phyloP scores from a whole-genome alignment of 2,797 vertebrate genomes.

The Sebastes aleutianus region DNA sequence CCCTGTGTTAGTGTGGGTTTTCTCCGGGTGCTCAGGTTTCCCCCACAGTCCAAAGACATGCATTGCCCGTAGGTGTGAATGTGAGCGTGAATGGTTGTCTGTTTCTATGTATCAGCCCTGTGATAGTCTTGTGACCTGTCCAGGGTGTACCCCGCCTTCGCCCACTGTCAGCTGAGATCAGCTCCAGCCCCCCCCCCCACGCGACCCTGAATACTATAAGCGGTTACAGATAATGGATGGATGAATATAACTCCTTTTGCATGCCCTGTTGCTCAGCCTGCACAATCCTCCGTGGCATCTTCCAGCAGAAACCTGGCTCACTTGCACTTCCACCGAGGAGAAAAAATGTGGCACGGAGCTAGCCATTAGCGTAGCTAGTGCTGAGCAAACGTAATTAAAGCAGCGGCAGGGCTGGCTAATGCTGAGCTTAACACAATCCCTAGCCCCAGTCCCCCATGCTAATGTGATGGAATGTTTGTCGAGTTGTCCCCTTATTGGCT shows the following conservation, averaged over 20 bases:
- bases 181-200: too few species aligned
- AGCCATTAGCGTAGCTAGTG: slow-evolving; percentile 63
- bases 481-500: slow-evolving; percentile 64
- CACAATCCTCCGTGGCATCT: slow-evolving; percentile 21
- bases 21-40: too few species aligned
- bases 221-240: too few species aligned
- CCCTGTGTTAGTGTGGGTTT: too few species aligned
- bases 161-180: too few species aligned
- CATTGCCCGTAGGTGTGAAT: too few species aligned
- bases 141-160: too few species aligned
- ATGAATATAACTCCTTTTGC: not conserved
- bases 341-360: slow-evolving; percentile 47
- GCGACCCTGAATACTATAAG: too few species aligned
- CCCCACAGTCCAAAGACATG: too few species aligned
- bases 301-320: slow-evolving; percentile 29
- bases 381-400: slow-evolving; percentile 75
- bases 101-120: too few species aligned
- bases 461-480: slow-evolving; percentile 67
- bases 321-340: slow-evolving; percentile 19
- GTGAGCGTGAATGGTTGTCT: too few species aligned
- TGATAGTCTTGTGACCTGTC: too few species aligned
- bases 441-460: slow-evolving; percentile 46
- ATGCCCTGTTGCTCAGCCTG: slow-evolving; percentile 4
- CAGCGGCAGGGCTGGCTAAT: slow-evolving; percentile 56
- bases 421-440: slow-evolving; percentile 70